Conservation (phyloP, 1,140 invertebrate genomes). For the Contarinia nasturtii region DNA sequence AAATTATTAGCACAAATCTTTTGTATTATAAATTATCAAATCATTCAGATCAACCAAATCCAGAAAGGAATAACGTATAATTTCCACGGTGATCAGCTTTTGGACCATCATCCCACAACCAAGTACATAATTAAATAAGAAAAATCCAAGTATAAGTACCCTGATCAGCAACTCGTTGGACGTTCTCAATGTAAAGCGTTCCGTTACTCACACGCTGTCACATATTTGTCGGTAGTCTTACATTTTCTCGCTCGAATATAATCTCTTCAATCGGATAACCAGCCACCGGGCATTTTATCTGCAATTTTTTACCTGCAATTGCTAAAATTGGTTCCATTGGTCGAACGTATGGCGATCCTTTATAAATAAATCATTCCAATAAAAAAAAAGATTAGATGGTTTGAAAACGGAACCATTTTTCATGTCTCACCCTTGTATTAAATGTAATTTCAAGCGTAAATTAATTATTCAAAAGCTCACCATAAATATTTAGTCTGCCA, state of each 20-base stretch:
- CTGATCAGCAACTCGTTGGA: conserved; percentile 41
- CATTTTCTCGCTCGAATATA: conserved; percentile 29
- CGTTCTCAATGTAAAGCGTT: conserved; percentile 38
- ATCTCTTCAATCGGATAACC: conserved; percentile 48
- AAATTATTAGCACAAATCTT: too few relatives aligned
- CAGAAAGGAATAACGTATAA: too few relatives aligned
- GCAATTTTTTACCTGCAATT: conserved; percentile 40
- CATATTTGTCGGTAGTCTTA: conserved; percentile 43
- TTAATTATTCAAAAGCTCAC: conserved; percentile 27
- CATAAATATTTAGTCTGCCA: conserved; percentile 44
- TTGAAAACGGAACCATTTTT: too few relatives aligned
- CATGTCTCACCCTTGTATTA: too few relatives aligned
- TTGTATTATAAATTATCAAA: too few relatives aligned
- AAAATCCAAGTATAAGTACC: too few relatives aligned
- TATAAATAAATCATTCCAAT: not conserved
- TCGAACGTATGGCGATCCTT: conserved; percentile 45
- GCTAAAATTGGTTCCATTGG: conserved; percentile 46
- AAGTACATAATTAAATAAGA: too few relatives aligned
- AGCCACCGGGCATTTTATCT: conserved; percentile 46
- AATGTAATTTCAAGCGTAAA: too few relatives aligned
- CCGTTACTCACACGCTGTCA: conserved; percentile 46
- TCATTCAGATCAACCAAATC: too few relatives aligned
- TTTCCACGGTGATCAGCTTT: too few relatives aligned
- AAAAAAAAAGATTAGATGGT: conserved; percentile 4
- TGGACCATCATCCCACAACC: too few relatives aligned